A percentile compares a stretch with the other conserved stretches of the same genome.
These are phyloP conservation scores for Sigmodon hispidus DNA, from an alignment of 2,113 vertebrate species.

Conservation along the genomic window DNA sequence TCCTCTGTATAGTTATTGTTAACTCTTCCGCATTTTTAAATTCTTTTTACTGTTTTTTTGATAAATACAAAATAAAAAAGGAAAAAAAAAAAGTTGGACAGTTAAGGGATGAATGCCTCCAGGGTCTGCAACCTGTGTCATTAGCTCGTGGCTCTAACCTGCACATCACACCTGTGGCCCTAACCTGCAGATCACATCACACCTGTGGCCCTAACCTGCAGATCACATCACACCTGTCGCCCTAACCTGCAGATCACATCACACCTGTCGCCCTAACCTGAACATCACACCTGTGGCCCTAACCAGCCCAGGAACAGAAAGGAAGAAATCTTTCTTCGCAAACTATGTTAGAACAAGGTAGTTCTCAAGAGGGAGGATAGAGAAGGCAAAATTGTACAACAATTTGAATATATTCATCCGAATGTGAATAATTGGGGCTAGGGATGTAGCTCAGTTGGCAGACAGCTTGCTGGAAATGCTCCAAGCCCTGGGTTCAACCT, in stretches of 20 bases:
- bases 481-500: not conserved
- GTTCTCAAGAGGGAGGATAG: not conserved
- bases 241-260: too few relatives aligned
- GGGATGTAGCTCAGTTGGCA: too few relatives aligned
- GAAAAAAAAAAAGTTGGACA: too few relatives aligned
- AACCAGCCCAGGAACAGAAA: not conserved
- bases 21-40: too few relatives aligned
- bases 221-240: fast-evolving
- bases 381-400: not conserved
- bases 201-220: too few relatives aligned
- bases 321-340: not conserved
- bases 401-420: not conserved
- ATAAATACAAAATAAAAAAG: too few relatives aligned
- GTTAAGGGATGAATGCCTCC: too few relatives aligned
- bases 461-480: not conserved
- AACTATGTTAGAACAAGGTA: not conserved
- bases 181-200: too few relatives aligned
- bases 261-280: not conserved
- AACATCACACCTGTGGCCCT: fast-evolving
- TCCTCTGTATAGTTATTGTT: too few relatives aligned
- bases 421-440: not conserved
- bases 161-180: fast-evolving
- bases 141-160: too few relatives aligned
- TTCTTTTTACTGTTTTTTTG: too few relatives aligned
- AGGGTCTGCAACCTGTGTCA: not conserved